Conservation (phyloP, 2,113 vertebrate species). For the Ginglymostoma cirratum region DNA sequence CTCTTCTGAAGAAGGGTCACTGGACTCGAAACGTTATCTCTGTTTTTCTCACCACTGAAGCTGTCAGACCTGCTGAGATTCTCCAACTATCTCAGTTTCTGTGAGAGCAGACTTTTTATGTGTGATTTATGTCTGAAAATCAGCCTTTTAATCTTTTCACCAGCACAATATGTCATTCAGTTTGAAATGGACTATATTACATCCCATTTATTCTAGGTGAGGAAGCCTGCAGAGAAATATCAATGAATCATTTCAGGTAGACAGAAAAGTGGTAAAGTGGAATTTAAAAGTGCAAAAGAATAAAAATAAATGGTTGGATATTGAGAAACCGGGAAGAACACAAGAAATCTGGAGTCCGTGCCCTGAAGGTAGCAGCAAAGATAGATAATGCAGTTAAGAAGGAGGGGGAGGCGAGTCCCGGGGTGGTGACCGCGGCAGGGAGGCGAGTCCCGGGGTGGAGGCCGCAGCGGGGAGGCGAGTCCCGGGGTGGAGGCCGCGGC, state of each 20-base stretch:
- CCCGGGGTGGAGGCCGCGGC: too few species aligned
- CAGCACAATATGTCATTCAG: background rate
- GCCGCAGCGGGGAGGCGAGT: too few species aligned
- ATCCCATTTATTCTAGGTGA: background rate
- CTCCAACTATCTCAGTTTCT: too few species aligned
- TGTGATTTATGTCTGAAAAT: background rate
- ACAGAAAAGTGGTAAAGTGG: background rate
- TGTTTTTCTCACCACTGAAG: too few species aligned
- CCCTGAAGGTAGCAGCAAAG: background rate
- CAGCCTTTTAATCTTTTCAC: background rate
- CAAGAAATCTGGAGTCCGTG: background rate
- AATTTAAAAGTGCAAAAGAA: background rate
- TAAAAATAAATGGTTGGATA: background rate
- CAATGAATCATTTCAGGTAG: background rate
- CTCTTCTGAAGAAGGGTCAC: too few species aligned
- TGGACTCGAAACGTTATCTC: too few species aligned
- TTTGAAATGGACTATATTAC: background rate
- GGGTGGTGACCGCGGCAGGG: too few species aligned
- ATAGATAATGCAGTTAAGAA: background rate
- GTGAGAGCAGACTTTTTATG: background rate
- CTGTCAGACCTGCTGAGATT: too few species aligned
- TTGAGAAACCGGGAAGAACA: background rate
- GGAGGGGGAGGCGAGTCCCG: too few species aligned
- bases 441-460: too few species aligned
- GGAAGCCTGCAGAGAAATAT: too few species aligned